Evolutionary conservation across 1,140 invertebrate species (phyloP).

Genomic region (Tetraneura akinire): DNA sequence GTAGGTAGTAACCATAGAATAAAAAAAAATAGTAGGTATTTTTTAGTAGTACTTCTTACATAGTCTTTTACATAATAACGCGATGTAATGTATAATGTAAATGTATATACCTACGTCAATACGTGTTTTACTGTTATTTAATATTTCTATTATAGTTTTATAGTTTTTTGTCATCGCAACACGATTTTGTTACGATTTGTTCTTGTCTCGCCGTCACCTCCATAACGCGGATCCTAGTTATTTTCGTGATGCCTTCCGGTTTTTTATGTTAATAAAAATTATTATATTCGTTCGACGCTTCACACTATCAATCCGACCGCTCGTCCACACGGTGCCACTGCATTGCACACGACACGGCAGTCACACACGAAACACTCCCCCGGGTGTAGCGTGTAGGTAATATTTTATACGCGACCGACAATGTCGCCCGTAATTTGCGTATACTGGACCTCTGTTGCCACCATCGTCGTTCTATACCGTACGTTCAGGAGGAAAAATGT

Average conservation of each 20-base stretch:
- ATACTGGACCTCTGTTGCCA: background rate
- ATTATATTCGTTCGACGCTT: background rate
- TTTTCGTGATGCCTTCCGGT: background rate
- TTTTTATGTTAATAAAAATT: background rate
- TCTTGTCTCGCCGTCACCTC: too few species aligned
- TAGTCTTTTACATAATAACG: too few species aligned
- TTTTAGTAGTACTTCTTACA: too few species aligned
- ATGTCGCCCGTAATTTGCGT: background rate
- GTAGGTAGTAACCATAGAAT: too few species aligned
- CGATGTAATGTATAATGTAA: too few species aligned
- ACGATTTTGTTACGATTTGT: too few species aligned
- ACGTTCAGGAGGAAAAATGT: conserved; percentile 23
- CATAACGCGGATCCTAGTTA: too few species aligned
- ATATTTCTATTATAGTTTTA: too few species aligned
- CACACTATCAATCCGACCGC: background rate
- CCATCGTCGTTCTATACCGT: background rate
- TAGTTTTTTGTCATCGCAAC: too few species aligned
- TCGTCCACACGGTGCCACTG: background rate
- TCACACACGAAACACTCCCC: background rate
- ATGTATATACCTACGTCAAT: too few species aligned
- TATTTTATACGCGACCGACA: background rate
- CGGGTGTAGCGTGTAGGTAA: background rate
- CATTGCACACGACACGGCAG: background rate
- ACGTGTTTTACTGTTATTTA: too few species aligned
- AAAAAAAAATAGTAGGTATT: too few species aligned